These are phyloP conservation scores for Boulengeromyrus knoepffleri DNA, from an alignment of 2,113 vertebrate species.

Conservation along the genomic window DNA sequence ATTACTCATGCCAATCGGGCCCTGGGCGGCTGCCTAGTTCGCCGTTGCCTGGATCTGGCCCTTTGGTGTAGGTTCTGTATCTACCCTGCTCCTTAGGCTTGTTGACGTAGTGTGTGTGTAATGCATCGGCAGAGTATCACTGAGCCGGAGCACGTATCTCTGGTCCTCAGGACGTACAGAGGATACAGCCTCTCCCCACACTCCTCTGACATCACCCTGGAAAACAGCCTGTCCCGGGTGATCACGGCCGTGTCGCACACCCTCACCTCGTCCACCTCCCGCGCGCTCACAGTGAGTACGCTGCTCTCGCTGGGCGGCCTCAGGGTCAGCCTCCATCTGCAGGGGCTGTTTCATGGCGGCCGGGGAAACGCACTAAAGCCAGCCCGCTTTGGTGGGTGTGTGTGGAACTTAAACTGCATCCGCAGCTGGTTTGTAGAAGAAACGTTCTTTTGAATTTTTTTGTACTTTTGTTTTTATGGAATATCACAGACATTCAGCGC, in stretches of 20 bases:
- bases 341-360: not conserved
- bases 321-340: not conserved
- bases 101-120: not conserved
- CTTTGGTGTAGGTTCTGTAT: not conserved
- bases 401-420: not conserved
- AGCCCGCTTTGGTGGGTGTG: not conserved
- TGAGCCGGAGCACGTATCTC: not conserved
- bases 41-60: not conserved
- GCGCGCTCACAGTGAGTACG: constrained; percentile 75
- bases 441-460: too few species aligned
- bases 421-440: not conserved
- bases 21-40: not conserved
- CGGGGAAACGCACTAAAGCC: not conserved
- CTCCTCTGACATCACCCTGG: constrained; percentile 79
- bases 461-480: not conserved
- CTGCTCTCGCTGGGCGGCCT: not conserved
- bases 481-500: not conserved
- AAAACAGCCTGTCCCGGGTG: constrained; percentile 91
- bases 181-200: constrained; percentile 76
- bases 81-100: not conserved
- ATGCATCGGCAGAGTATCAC: not conserved
- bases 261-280: constrained; percentile 79
- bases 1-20: not conserved
- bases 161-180: constrained; percentile 74
- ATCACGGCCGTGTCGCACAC: constrained; percentile 78